Evolutionary conservation across 2,113 vertebrate genomes (phyloP), one percentile per base, ranked within the genome.

Genomic region (Macaca nemestrina): DNA sequence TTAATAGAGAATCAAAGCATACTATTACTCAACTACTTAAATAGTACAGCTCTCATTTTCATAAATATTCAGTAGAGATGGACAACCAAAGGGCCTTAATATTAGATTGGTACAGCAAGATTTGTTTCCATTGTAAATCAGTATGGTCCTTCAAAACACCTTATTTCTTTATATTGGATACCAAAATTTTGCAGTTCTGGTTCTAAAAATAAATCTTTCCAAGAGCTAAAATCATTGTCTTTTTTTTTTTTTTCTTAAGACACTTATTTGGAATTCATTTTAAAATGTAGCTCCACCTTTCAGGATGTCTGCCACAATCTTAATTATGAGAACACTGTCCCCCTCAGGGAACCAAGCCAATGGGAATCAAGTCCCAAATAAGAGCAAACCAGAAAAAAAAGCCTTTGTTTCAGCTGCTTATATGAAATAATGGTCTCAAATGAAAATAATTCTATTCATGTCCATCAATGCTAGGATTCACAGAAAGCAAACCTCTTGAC

Each of bases 401-500:
- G 79, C 82, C 79, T 97, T 96, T 93, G 83, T 92, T 95, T 97
- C 87, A 78, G 35, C 16, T 93, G 93, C 86, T 97, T 97, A 95
- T 75, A 82, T 92, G 52, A 97, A 80, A 97, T 89, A 96, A 92
- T 87, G 70, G 73, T 89, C 81, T 92, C 64, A 97, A 95, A 95
- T 86, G 82, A 97, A 88, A 96, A 90, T 73, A 96, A 83, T 95
- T 85, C 90, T 93, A 79, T 95, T 97, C 82, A 59, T 38, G 83
- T 76, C 68, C 48, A 94, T 78, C 35, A 85, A 92, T 96, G 68
- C 87, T 73, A 94, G 23, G 32, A 95, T 92, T 82, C 8, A 38
- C 80, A 96, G 55, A 95, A 95, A 97, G 90, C 67, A 97, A 95
- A 90, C 40, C 78, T 93, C 87, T 93, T 95, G 35, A 94, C 64